These are phyloP conservation scores for Sphaerophoria taeniata DNA, from an alignment of 2,888 invertebrate genomes.

Conservation along the genomic window DNA sequence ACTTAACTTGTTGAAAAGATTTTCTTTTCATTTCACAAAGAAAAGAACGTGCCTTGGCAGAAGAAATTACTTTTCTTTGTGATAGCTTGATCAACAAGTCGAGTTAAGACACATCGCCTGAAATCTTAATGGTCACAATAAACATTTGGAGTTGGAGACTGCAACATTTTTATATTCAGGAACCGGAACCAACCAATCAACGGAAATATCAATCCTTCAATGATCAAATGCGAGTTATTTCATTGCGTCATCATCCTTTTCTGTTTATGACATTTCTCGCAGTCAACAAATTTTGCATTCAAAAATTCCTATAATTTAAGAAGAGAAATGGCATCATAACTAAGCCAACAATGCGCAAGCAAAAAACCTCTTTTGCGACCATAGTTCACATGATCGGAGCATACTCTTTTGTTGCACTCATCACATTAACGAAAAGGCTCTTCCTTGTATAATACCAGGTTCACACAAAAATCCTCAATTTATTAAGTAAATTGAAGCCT, in stretches of 20 bases:
- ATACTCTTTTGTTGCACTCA: slow-evolving; percentile 5
- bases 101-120: too few relatives aligned
- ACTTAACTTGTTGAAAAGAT: too few relatives aligned
- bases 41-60: too few relatives aligned
- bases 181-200: too few relatives aligned
- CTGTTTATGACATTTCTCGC: neutral
- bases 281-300: slow-evolving; percentile 24
- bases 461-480: slow-evolving; percentile 70
- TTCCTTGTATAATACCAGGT: slow-evolving; percentile 69
- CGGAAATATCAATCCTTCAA: too few relatives aligned
- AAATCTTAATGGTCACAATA: too few relatives aligned
- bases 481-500: slow-evolving; percentile 72
- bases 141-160: too few relatives aligned
- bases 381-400: neutral
- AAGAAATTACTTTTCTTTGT: too few relatives aligned
- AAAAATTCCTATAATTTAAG: slow-evolving; percentile 62
- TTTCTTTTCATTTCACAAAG: too few relatives aligned
- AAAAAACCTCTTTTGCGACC: neutral
- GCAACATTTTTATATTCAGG: too few relatives aligned
- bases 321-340: slow-evolving; percentile 65
- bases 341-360: slow-evolving; percentile 29
- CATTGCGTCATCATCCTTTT: neutral
- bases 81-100: too few relatives aligned
- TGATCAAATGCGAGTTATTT: too few relatives aligned
- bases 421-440: slow-evolving; percentile 36